Evolutionary conservation across 2,113 vertebrate species (phyloP), one percentile per base, ranked within the genome.

Genomic region (Thermophis baileyi): DNA sequence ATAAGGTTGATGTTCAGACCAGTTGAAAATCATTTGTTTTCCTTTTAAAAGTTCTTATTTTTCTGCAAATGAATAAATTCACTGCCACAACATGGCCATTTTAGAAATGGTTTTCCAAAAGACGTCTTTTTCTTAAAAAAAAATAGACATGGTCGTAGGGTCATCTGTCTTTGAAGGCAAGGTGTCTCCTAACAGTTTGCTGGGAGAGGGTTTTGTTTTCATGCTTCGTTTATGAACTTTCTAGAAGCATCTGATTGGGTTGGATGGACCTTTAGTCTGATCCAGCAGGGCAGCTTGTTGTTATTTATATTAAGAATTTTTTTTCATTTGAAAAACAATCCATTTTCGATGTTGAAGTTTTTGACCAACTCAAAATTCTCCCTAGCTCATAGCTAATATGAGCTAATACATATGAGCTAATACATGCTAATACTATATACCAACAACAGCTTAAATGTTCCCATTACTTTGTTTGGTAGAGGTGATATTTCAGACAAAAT

Each of bases 401-500:
- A n/a, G n/a, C n/a, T n/a, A n/a, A n/a, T n/a, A n/a, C n/a, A n/a
- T n/a, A n/a, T n/a, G n/a, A n/a, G n/a, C 97, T 97, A 97, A 96
- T 97, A 97, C 96, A 97, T 97, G 97, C 97, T 98, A 97, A 97
- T 98, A 98, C 96, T 97, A 96, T 98, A 97, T 98, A 98, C 94
- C 95, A 95, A 97, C 97, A 97, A 97, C 95, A 98, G 97, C 97
- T 93, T 97, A 97, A 97, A 97, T 98, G 97, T 98, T 81, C 97
- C 97, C 96, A 97, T 98, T 95, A 96, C 97, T 96, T 96, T 96
- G 95, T 97, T 96, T 98, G 97, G 96, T 98, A 97, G 98, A 98
- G 97, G 97, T 97, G 95, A 97, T 97, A 97, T 97, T 98, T 97
- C 97, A 97, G 97, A 81, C 95, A 97, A 96, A 95, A 97, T 94